phyloP scores from a whole-genome alignment of 2,797 vertebrate species.

The Danio kyathit region DNA sequence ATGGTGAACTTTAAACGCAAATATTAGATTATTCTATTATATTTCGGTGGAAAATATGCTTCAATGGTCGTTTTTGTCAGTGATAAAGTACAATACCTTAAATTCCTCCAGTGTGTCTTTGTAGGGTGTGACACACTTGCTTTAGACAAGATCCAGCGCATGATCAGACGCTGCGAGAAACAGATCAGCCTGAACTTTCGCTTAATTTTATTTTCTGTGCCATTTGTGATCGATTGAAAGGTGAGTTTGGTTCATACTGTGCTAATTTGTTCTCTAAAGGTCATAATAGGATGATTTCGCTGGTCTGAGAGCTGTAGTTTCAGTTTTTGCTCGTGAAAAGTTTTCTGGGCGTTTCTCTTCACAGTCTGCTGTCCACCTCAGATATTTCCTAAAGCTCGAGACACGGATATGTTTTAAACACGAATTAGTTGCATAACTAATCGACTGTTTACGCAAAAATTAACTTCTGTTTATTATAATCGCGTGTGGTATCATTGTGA shows the following conservation, averaged over 20 bases:
- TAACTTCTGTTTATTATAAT: neutral
- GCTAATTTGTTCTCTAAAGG: neutral
- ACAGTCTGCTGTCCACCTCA: neutral
- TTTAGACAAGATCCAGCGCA: slow-evolving; percentile 30
- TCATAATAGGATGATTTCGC: neutral
- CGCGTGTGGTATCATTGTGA: neutral
- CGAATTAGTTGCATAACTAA: neutral
- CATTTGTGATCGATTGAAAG: slow-evolving; percentile 35
- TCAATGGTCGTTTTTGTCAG: neutral
- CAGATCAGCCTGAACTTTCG: slow-evolving; percentile 5
- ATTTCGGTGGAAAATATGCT: neutral
- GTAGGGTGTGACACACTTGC: slow-evolving; percentile 55
- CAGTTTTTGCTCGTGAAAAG: slow-evolving; percentile 7
- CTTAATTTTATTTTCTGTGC: slow-evolving; percentile 2
- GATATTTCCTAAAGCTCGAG: neutral
- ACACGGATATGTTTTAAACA: neutral
- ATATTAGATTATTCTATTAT: neutral
- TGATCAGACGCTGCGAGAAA: slow-evolving; percentile 19
- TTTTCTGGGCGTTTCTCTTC: slow-evolving; percentile 40
- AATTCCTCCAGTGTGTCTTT: neutral
- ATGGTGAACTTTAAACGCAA: neutral
- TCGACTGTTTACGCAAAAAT: neutral
- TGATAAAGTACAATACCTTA: slow-evolving; percentile 20
- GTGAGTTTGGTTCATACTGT: slow-evolving; percentile 51
- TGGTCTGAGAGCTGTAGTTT: neutral